Base-by-base conservation (phyloP, 1,140 invertebrate species). In the Schmidtea mediterranea region DNA sequence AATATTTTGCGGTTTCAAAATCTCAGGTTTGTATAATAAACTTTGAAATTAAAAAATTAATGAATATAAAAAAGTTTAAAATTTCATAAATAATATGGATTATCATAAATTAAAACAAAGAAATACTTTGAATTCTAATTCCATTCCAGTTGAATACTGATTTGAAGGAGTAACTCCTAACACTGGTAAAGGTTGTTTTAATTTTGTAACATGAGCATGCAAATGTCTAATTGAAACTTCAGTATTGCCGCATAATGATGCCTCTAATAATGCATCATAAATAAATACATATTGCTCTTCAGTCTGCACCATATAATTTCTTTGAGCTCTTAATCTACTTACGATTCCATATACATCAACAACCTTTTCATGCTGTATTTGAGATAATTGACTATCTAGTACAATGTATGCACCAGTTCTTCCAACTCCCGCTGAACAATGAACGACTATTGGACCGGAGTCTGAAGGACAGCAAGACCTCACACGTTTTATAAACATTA, bases 271-370 rank as follows among this genome's bases (percentile, higher is more conserved):
- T 10, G 62, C 60, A 61, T 98, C 90, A 62, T 98, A 87, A 53
- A 97, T 95, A 67, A 98, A 98, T 49, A 97, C 86, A 63, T 98
- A 98, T 64, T 98, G 92, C 63, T 97, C 90, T 64, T 97, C 90
- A 0, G 90, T 97, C 68, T 97, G 82, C 22, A 68, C 66, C 60
- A 67, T 65, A 55, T 66, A 66, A 55, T 67, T 67, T 15, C 92
- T 74, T 63, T 98, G 92, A 10, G 87, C 82, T 49, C 92, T 73
- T 18, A 98, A 69, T 59, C 83, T 89, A 2, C 87, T 97, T 2
- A 97, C 89, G 68, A 94, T 87, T 2, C 89, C 90, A 60, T 95
- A 97, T 50, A 98, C 92, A 62, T 98, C 90, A 6, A 97, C 80
- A 48, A 82, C 87, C 60, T 86, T 87, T 59, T 97, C 89, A 61